Percentiles rank a stretch among this genome's conserved stretches.
These are phyloP conservation scores for Microcebus griseorufus DNA, from an alignment of 2,113 vertebrate genomes.

Conservation along the genomic window DNA sequence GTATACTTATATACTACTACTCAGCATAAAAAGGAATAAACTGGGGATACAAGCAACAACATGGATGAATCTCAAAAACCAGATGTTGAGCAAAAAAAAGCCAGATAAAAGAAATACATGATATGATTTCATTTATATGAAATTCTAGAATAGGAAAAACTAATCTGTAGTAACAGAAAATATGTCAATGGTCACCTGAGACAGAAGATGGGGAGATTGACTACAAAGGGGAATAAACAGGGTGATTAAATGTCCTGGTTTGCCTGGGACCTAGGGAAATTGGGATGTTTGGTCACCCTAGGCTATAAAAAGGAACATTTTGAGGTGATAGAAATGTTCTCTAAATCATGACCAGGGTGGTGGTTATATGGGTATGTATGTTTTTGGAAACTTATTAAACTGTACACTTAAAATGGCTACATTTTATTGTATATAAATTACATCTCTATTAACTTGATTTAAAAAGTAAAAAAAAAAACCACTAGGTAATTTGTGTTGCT, in stretches of 20 bases:
- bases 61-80: neutral
- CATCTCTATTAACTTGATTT: neutral
- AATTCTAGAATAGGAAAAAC: constrained; percentile 26
- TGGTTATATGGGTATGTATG: neutral
- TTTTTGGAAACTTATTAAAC: constrained; percentile 6
- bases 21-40: neutral
- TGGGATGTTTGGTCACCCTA: neutral
- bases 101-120: neutral
- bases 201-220: neutral
- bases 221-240: neutral
- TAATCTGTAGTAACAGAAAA: constrained; percentile 11
- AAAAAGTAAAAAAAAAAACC: neutral
- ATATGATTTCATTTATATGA: neutral
- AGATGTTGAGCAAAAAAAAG: neutral
- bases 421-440: constrained; percentile 5
- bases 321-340: neutral
- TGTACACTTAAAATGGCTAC: neutral
- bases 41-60: neutral
- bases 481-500: neutral
- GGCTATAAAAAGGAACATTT: neutral
- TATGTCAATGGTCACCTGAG: neutral
- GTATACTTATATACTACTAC: neutral
- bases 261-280: neutral
- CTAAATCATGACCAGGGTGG: neutral
- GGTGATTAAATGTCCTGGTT: neutral